phyloP scores from a whole-genome alignment of 1,140 invertebrate genomes.

The Drosophila carrolli region DNA sequence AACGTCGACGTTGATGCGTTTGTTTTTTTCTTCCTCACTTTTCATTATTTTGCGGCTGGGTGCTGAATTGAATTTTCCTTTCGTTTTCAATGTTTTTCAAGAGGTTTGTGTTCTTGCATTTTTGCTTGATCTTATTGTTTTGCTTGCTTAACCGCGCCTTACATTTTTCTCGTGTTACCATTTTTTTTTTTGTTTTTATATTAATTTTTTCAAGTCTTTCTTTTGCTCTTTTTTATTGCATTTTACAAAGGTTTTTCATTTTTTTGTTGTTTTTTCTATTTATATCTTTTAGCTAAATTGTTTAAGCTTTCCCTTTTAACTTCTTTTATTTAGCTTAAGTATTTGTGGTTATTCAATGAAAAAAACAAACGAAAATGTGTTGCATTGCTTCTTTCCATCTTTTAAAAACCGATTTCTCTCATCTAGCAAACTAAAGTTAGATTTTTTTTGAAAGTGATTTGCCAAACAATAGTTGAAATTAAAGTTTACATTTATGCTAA shows the following conservation, averaged over 20 bases:
- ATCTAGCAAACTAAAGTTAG: conserved; percentile 56
- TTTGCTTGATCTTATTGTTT: conserved; percentile 16
- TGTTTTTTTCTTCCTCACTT: conserved; percentile 17
- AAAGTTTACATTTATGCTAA: conserved; percentile 73
- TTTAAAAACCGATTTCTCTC: conserved; percentile 26
- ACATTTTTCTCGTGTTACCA: conserved; percentile 46
- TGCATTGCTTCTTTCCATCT: conserved; percentile 50
- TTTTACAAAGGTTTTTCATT: conserved; percentile 73
- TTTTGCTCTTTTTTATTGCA: conserved; percentile 84
- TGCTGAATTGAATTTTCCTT: conserved; percentile 31
- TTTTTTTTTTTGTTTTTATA: conserved; percentile 51
- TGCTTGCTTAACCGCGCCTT: conserved; percentile 37
- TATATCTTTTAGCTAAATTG: conserved; percentile 71
- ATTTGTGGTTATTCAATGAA: conserved; percentile 55
- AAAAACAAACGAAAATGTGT: conserved; percentile 67
- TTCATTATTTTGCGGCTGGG: conserved; percentile 10
- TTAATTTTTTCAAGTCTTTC: conserved; percentile 83
- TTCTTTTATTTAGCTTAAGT: conserved; percentile 58
- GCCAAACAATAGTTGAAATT: conserved; percentile 68
- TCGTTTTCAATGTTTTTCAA: conserved; percentile 16
- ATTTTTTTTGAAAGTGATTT: conserved; percentile 57
- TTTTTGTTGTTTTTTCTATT: conserved; percentile 54
- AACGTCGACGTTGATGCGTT: conserved; percentile 11
- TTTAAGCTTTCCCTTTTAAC: conserved; percentile 55
- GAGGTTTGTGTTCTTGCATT: conserved; percentile 36